phyloP scores from a whole-genome alignment of 2,888 invertebrate species.

The Ennomos erosarius region DNA sequence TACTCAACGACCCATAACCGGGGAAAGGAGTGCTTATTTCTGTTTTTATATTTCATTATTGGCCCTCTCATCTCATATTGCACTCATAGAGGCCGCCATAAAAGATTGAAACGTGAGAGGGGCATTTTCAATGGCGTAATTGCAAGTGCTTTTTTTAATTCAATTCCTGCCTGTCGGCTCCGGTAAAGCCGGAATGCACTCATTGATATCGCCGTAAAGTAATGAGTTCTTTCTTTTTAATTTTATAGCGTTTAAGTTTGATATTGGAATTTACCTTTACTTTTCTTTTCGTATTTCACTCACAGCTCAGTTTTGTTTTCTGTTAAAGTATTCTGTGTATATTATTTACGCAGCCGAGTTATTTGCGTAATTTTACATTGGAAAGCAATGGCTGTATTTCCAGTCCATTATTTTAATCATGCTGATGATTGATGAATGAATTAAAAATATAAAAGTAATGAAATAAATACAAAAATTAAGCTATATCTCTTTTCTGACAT shows the following conservation, averaged over 20 bases:
- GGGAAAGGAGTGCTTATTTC: constrained; percentile 78
- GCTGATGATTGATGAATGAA: constrained; percentile 7
- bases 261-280: constrained; percentile 18
- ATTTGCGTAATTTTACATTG: constrained; percentile 9
- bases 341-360: not conserved
- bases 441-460: constrained; percentile 4
- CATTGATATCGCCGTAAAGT: constrained; percentile 79
- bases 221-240: constrained; percentile 67
- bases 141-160: constrained; percentile 82
- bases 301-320: not conserved
- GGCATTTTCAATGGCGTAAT: constrained; percentile 82
- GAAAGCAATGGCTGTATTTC: constrained; percentile 2
- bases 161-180: constrained; percentile 81
- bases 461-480: constrained; percentile 1
- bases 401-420: constrained; percentile 13
- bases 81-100: constrained; percentile 82
- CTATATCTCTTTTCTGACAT: not conserved
- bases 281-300: constrained; percentile 11
- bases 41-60: constrained; percentile 85
- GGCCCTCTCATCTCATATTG: constrained; percentile 83
- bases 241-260: constrained; percentile 47
- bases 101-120: constrained; percentile 84
- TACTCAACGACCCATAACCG: constrained; percentile 68
- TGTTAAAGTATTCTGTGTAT: not conserved
- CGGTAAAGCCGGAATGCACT: constrained; percentile 79